phyloP scores from a whole-genome alignment of 2,797 vertebrate species.

The Caiman crocodilus region DNA sequence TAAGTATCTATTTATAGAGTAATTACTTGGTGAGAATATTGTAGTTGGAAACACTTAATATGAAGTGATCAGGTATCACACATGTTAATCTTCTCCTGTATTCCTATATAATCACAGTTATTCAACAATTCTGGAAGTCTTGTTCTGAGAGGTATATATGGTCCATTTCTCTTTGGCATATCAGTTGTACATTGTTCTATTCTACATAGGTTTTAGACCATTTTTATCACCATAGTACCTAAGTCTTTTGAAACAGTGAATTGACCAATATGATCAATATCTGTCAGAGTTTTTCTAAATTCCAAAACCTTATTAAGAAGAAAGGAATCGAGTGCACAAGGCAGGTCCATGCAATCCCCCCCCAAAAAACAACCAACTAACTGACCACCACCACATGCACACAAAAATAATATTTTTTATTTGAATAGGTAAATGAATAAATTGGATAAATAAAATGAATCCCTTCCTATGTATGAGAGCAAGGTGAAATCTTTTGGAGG shows the following conservation, averaged over 20 bases:
- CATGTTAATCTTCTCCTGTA: not conserved
- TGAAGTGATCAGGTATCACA: not conserved
- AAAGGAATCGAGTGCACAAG: too few species aligned
- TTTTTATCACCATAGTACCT: too few species aligned
- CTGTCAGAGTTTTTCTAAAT: too few species aligned
- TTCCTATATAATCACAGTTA: not conserved
- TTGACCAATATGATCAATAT: too few species aligned
- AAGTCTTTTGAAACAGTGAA: too few species aligned
- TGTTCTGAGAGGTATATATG: not conserved
- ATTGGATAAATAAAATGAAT: not conserved
- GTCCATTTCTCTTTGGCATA: not conserved
- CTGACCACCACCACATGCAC: not conserved
- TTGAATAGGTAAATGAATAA: slow-evolving; percentile 40
- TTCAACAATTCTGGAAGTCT: not conserved
- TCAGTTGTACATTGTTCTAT: not conserved
- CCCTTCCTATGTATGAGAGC: not conserved
- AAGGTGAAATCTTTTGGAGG: not conserved
- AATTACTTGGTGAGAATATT: slow-evolving; percentile 36
- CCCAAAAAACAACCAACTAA: too few species aligned
- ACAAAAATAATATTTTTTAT: slow-evolving; percentile 5
- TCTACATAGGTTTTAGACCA: not conserved
- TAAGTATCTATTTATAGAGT: slow-evolving; percentile 55
- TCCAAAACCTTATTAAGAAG: too few species aligned
- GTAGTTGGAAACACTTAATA: not conserved
- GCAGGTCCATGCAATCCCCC: too few species aligned